Evolutionary conservation across 2,797 vertebrate species (phyloP).

Genomic region (Pyrocephalus nanus): DNA sequence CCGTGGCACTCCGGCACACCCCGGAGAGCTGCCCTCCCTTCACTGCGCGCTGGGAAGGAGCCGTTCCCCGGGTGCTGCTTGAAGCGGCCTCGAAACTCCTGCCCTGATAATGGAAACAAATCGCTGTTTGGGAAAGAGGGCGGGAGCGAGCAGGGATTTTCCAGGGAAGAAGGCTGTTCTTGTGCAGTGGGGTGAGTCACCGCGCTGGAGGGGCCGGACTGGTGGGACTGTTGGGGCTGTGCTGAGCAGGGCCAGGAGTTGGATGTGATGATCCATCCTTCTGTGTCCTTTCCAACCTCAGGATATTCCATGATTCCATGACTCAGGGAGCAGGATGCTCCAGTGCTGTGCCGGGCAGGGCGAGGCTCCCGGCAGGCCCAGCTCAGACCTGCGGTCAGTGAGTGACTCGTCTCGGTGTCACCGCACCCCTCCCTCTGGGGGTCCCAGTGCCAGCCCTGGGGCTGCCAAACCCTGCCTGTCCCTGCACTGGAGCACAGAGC

Average conservation of each 20-base stretch:
- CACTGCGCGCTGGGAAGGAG: not conserved
- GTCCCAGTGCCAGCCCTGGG: not conserved
- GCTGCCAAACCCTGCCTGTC: not conserved
- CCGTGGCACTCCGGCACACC: accelerated
- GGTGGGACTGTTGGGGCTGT: not conserved
- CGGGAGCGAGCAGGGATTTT: accelerated
- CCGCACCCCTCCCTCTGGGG: not conserved
- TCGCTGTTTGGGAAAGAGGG: not conserved
- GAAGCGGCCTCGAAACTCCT: not conserved
- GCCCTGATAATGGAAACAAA: not conserved
- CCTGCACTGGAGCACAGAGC: not conserved
- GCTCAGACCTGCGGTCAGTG: not conserved
- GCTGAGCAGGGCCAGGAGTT: not conserved
- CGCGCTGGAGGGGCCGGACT: accelerated
- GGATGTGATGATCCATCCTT: not conserved
- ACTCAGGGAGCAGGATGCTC: not conserved
- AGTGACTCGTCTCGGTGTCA: not conserved
- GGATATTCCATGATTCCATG: not conserved
- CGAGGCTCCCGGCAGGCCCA: not conserved
- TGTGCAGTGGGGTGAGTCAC: not conserved
- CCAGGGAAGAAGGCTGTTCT: not conserved
- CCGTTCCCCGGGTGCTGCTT: accelerated
- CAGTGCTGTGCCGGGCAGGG: not conserved
- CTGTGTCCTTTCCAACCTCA: not conserved
- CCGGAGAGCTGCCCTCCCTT: accelerated